Percentiles rank a stretch among this genome's conserved stretches.
Conservation (phyloP, 2,113 vertebrate genomes). For the Hystrix brachyura region DNA sequence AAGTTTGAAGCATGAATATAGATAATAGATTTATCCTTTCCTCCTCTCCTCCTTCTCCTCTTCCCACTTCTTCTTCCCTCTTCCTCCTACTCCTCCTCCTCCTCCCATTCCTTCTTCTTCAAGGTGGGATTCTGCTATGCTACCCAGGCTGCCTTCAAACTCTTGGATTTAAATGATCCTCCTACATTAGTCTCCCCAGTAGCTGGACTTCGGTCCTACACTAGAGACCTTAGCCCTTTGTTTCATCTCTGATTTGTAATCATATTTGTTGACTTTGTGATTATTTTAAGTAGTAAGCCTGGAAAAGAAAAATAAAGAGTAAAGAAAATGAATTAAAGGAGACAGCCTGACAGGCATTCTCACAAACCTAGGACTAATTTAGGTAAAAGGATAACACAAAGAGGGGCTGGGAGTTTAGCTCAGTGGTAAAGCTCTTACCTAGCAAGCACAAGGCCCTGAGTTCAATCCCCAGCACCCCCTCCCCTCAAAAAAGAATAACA, state of each 20-base stretch:
- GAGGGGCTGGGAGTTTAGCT: background rate
- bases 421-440: no score
- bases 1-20: background rate
- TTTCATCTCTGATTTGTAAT: background rate
- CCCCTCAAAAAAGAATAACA: background rate
- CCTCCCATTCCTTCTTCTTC: background rate
- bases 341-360: background rate
- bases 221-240: background rate
- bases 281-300: background rate
- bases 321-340: background rate
- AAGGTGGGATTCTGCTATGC: background rate
- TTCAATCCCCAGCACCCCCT: no score
- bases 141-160: background rate
- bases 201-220: background rate
- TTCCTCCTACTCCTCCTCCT: background rate
- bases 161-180: no score
- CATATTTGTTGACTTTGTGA: background rate
- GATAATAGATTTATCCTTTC: background rate
- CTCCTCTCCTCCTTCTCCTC: background rate
- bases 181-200: background rate
- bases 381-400: background rate
- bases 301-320: background rate
- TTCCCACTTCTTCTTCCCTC: background rate
- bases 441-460: no score
- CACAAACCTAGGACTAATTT: background rate